Evolutionary conservation across 2,113 vertebrate genomes (phyloP).

Genomic region (Halcyon malimbica): DNA sequence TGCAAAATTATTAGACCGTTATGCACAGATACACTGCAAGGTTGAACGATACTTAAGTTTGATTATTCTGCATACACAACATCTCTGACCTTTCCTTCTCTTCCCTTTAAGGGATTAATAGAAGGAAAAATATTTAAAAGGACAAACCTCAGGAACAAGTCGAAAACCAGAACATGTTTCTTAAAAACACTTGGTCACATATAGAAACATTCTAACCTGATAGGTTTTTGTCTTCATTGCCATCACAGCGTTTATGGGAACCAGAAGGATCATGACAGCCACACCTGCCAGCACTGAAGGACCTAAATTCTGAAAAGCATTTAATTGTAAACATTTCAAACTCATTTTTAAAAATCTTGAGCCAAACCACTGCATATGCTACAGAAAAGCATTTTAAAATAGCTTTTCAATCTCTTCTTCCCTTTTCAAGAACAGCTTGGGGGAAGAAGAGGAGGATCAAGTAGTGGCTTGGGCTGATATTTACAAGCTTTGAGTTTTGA

Average conservation of each 20-base stretch:
- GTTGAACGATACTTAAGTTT: neutral
- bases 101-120: neutral
- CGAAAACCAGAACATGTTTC: neutral
- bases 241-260: conserved; percentile 92
- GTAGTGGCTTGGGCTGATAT: neutral
- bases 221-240: conserved; percentile 98
- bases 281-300: conserved; percentile 92
- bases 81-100: neutral
- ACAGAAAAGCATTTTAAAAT: neutral
- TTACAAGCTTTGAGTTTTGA: neutral
- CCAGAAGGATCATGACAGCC: conserved; percentile 94
- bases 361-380: neutral
- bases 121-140: neutral
- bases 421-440: neutral
- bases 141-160: neutral
- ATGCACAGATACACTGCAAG: neutral
- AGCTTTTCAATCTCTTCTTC: neutral
- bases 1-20: neutral
- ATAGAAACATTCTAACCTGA: conserved; percentile 79
- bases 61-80: neutral
- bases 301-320: conserved; percentile 84
- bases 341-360: neutral
- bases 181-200: neutral
- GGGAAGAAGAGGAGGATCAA: neutral
- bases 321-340: neutral